Conservation (phyloP, 2,888 invertebrate genomes). For the Agapostemon virescens region DNA sequence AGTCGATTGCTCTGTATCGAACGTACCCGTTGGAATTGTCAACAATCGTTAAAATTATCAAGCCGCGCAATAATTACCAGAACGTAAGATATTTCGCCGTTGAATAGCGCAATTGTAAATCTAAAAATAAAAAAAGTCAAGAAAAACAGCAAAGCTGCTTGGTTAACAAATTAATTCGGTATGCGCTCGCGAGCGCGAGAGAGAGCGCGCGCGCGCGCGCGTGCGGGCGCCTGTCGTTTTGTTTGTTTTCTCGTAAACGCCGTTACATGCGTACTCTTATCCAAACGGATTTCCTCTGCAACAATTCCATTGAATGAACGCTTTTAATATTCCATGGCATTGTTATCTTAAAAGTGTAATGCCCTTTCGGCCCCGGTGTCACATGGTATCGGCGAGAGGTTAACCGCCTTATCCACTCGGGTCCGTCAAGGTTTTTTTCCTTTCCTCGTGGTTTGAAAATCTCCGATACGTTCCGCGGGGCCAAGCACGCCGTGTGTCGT, state of each 20-base stretch:
- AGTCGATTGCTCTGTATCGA: neutral
- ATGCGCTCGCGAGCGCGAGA: no score
- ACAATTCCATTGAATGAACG: slow-evolving; percentile 43
- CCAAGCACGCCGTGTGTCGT: neutral
- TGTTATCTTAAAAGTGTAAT: slow-evolving; percentile 61
- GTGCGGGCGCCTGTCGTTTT: no score
- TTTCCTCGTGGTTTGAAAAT: slow-evolving; percentile 22
- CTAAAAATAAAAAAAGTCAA: neutral
- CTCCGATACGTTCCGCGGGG: neutral
- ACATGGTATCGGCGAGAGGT: slow-evolving; percentile 53
- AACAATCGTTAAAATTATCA: neutral
- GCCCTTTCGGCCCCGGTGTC: slow-evolving; percentile 56
- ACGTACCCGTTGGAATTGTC: neutral
- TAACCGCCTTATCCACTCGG: slow-evolving; percentile 59
- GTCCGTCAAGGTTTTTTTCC: slow-evolving; percentile 33
- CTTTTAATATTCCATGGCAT: slow-evolving; percentile 33
- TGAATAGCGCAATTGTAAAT: neutral
- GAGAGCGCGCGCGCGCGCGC: no score
- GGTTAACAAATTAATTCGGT: neutral
- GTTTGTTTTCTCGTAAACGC: slow-evolving; percentile 15
- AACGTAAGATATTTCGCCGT: neutral
- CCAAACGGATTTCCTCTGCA: slow-evolving; percentile 36
- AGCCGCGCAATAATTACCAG: neutral
- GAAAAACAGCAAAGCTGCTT: neutral
- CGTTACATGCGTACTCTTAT: slow-evolving; percentile 49